Base-by-base conservation (phyloP, 2,888 invertebrate species). In the Plagiodera versicolora region DNA sequence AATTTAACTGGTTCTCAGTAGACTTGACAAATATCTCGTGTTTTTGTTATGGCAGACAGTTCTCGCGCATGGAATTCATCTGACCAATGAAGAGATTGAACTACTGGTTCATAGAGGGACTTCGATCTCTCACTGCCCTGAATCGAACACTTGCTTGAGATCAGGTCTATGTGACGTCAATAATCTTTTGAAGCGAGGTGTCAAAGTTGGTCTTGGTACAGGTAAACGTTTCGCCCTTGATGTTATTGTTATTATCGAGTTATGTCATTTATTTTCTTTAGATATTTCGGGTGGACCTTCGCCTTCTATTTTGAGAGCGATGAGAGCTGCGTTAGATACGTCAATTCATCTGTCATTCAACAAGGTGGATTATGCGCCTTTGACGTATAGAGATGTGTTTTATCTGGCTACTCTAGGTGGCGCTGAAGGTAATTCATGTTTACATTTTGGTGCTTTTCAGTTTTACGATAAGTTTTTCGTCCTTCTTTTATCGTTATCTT, bases 361-460 rank as follows among this genome's bases (percentile, higher is more conserved):
- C 49, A 79, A 82, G 4, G 58, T 66, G 32, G 58, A 71, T 55
- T 72, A 75, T 56, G 54, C 77, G 45, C 84, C 88, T 0, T 74
- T 94, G 1, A 84, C 84, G 64, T 92, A 89, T 80, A 84, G 83
- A 62, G 91, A 95, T 68, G 93, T 87, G 0, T 89, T 95, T 75
- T 89, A 89, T 77, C 82, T 95, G 69, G 94, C 94, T 11, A 96
- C 95, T 1, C 79, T 94, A 53, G 94, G 95, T 16, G 94, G 95
- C 5, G 94, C 94, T 60, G 84, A 83, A 84, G 89, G 91, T 90
- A 81, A 50, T 11, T 10, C 11, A 24, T 24, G n/a, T n/a, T n/a
- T n/a, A n/a, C n/a, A n/a, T n/a, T n/a, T n/a, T n/a, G n/a, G n/a
- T n/a, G n/a, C n/a, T n/a, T n/a, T n/a, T n/a, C n/a, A n/a, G n/a